A percentile compares a stretch with the other conserved stretches of the same genome.
These are phyloP conservation scores for Argyresthia goedartella DNA, from an alignment of 2,888 invertebrate species.

Conservation along the genomic window DNA sequence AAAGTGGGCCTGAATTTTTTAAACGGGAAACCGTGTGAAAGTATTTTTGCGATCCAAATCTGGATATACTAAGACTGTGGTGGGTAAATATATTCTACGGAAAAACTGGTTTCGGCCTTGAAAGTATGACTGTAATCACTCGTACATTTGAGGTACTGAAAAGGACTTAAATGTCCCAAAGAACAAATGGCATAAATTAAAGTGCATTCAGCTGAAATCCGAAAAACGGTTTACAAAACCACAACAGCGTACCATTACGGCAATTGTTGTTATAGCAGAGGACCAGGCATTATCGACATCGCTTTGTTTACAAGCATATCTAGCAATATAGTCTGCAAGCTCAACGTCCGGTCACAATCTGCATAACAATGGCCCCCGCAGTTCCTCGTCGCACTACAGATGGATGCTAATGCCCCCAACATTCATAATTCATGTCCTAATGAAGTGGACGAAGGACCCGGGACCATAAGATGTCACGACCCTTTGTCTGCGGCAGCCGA, in stretches of 20 bases:
- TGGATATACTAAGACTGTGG: no score
- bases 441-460: constrained; percentile 40
- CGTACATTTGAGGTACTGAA: no score
- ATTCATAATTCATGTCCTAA: constrained; percentile 66
- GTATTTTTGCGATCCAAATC: not conserved
- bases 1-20: not conserved
- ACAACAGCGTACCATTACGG: not conserved
- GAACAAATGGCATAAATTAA: no score
- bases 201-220: no score
- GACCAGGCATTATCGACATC: not conserved
- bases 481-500: constrained; percentile 20
- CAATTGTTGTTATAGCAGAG: not conserved
- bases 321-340: constrained; percentile 24
- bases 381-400: constrained; percentile 38
- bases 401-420: constrained; percentile 56
- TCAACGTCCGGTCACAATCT: constrained; percentile 60
- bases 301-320: constrained; percentile 48
- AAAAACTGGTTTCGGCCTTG: no score
- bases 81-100: no score
- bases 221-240: no score
- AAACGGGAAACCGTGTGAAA: not conserved
- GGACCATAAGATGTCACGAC: constrained; percentile 17
- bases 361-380: constrained; percentile 61
- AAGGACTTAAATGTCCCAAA: no score
- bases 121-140: no score